Evolutionary conservation across 2,888 invertebrate genomes (phyloP), one percentile per base, ranked within the genome.

Genomic region (Tholera decimalis): DNA sequence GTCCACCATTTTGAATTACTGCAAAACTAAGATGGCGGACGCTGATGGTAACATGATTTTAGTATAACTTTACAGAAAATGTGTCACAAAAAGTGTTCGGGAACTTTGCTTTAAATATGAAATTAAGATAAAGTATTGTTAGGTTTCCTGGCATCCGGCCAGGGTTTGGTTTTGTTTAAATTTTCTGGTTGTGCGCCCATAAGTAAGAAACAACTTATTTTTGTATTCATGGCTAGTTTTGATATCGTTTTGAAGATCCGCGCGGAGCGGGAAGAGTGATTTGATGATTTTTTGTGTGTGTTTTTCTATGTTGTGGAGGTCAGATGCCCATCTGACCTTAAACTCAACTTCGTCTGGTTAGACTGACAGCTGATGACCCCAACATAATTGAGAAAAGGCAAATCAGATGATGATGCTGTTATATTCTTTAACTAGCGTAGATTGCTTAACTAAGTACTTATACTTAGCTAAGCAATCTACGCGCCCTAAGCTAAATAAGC

Each of bases 1-100:
- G 50, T 55, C 39, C 57, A 70, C 76, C 78, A 85, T 85, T 77
- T 83, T 83, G 76, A 77, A 79, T 82, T 70, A 78, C 74, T 74
- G 33, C 66, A 58, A 69, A 69, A 73, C 56, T 73, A 83, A 83
- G 79, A 82, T 80, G 84, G 72, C 80, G 20, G 53, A 60, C 72
- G 41, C 66, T 73, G 74, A 72, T 63, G 44, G 60, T 60, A 35
- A 59, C 61, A 68, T 67, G 67, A 57, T 60, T 63, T 55, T 64
- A 64, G 54, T 61, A 39, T 39, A 78, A 59, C 39, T 73, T 80
- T 67, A 47, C 62, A 58, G 63, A 53, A 77, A 67, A 51, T 57
- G 47, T 77, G 61, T 68, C 72, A 61, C 71, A 71, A 64, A 73
- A 77, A 60, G 53, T 47, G 49, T 57, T 41, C 20, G 13, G 1